Evolutionary conservation across 1,140 invertebrate species (phyloP).

Genomic region (Melanaphis sacchari): DNA sequence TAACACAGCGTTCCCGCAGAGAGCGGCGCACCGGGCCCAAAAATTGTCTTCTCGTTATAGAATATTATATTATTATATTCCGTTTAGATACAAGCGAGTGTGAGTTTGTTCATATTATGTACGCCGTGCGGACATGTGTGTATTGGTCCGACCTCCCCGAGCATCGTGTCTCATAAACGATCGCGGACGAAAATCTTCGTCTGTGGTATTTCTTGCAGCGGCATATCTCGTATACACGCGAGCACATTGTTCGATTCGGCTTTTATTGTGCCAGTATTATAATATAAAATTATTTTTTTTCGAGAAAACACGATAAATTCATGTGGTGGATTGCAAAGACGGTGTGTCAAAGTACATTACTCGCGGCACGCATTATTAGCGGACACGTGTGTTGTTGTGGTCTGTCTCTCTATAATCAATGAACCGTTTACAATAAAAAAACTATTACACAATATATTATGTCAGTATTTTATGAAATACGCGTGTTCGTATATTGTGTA

Average conservation of each 20-base stretch:
- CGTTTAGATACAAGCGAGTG: neutral
- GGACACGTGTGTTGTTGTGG: neutral
- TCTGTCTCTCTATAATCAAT: neutral
- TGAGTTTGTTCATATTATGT: neutral
- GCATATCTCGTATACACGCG: neutral
- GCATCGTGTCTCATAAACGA: neutral
- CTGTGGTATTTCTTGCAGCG: neutral
- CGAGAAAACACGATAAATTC: neutral
- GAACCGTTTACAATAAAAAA: neutral
- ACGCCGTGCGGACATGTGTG: neutral
- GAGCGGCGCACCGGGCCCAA: neutral
- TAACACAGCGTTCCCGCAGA: slow-evolving; percentile 28
- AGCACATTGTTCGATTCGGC: neutral
- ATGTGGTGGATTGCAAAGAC: neutral
- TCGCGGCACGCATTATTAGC: neutral
- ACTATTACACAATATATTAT: neutral
- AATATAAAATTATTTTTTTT: neutral
- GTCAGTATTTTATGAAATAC: neutral
- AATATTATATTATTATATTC: neutral
- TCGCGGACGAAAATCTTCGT: neutral
- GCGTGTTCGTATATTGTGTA: neutral
- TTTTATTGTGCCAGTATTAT: neutral
- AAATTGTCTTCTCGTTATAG: neutral
- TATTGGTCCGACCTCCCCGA: neutral
- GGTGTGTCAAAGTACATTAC: neutral